phyloP scores from a whole-genome alignment of 2,113 vertebrate species.

The Sclerurus mexicanus region DNA sequence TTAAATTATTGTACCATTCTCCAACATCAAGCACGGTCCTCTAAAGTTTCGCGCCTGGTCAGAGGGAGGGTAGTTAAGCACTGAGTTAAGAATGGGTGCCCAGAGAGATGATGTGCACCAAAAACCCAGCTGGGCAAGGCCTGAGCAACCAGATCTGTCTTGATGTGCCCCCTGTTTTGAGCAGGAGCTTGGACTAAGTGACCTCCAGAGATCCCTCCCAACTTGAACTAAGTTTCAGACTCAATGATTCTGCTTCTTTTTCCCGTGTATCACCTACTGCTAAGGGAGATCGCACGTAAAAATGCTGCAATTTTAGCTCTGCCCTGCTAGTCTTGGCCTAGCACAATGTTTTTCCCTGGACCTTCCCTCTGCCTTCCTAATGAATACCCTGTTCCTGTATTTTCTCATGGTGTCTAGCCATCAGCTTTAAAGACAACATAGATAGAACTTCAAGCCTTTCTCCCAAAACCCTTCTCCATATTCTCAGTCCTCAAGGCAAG shows the following conservation, averaged over 20 bases:
- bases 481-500: background rate
- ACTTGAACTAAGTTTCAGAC: rapidly evolving
- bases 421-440: background rate
- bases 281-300: background rate
- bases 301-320: background rate
- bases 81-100: background rate
- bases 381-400: background rate
- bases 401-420: background rate
- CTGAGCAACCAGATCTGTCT: background rate
- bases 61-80: background rate
- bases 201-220: background rate
- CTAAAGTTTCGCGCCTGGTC: background rate
- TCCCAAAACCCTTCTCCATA: background rate
- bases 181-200: background rate
- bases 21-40: background rate
- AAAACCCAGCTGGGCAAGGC: background rate
- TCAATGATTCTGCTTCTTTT: background rate
- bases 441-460: background rate
- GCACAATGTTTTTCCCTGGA: background rate
- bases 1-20: background rate
- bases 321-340: background rate
- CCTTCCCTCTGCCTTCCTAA: background rate
- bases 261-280: background rate
- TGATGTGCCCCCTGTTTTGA: background rate
- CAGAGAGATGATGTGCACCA: background rate